These are phyloP conservation scores for Threskiornis aethiopicus DNA, from an alignment of 2,797 vertebrate genomes.

Conservation along the genomic window DNA sequence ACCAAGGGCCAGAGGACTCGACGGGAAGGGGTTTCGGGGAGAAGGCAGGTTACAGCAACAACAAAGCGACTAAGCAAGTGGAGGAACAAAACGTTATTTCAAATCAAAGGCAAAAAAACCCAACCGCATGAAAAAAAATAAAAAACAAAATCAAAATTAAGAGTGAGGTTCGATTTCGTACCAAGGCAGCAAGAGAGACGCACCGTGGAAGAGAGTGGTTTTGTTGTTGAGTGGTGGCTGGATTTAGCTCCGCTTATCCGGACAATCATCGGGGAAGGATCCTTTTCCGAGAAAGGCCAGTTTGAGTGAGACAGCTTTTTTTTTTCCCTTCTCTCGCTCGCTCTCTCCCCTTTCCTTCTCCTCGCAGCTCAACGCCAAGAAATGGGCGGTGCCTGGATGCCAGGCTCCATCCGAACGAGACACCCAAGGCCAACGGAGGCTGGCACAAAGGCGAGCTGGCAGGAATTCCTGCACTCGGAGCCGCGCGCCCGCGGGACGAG, in stretches of 20 bases:
- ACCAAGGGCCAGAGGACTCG: neutral
- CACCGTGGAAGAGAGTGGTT: conserved; percentile 63
- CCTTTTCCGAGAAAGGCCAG: conserved; percentile 71
- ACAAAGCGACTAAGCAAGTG: conserved; percentile 51
- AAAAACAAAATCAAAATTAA: neutral
- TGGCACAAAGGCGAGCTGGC: conserved; percentile 74
- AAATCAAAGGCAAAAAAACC: conserved; percentile 44
- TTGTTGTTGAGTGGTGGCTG: conserved; percentile 64
- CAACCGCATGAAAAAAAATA: neutral
- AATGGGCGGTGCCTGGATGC: conserved; percentile 76
- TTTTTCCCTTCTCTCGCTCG: conserved; percentile 55
- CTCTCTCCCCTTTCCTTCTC: conserved; percentile 72
- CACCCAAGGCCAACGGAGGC: conserved; percentile 69
- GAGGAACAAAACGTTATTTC: conserved; percentile 33
- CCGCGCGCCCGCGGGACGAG: neutral
- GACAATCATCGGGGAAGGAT: conserved; percentile 67
- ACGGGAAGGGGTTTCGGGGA: neutral
- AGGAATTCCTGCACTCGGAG: conserved; percentile 66
- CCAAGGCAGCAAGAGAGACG: conserved; percentile 66
- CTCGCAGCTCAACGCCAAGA: conserved; percentile 71
- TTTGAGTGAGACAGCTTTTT: conserved; percentile 70
- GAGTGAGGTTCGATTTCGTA: conserved; percentile 66
- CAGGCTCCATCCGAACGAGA: conserved; percentile 72
- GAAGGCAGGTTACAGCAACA: conserved; percentile 8
- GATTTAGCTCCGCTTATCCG: conserved; percentile 69